Evolutionary conservation across 2,797 vertebrate species (phyloP).

Genomic region (Sebastiscus albofasciatus): DNA sequence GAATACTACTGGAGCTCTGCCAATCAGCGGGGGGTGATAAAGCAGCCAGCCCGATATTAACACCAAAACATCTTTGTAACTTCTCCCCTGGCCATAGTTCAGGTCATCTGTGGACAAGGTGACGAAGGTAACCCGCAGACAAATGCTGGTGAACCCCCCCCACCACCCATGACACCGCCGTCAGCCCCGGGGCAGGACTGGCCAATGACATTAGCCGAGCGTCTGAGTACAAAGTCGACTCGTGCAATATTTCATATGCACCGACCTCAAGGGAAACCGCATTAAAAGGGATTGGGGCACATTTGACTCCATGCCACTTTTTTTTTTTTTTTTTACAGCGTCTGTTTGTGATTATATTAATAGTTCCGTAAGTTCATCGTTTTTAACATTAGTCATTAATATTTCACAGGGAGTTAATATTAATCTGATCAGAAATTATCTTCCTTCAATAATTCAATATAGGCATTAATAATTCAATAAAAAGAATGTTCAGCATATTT

Average conservation of each 20-base stretch:
- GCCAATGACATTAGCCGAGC: slow-evolving; percentile 58
- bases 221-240: slow-evolving; percentile 48
- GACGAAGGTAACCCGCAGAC: slow-evolving; percentile 60
- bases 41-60: slow-evolving; percentile 40
- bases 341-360: slow-evolving; percentile 80
- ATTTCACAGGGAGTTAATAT: slow-evolving; percentile 84
- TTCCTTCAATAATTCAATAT: slow-evolving; percentile 81
- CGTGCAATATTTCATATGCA: slow-evolving; percentile 64
- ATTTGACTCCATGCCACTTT: slow-evolving; percentile 53
- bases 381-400: slow-evolving; percentile 77
- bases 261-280: slow-evolving; percentile 48
- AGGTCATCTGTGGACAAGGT: slow-evolving; percentile 64
- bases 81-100: slow-evolving; percentile 44
- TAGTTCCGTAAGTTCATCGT: slow-evolving; percentile 69
- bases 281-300: slow-evolving; percentile 37
- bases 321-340: slow-evolving; percentile 7
- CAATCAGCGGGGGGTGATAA: slow-evolving; percentile 53
- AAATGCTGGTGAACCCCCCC: slow-evolving; percentile 36
- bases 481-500: slow-evolving; percentile 74
- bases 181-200: slow-evolving; percentile 54
- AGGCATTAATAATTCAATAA: slow-evolving; percentile 82
- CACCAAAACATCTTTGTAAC: slow-evolving; percentile 51
- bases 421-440: slow-evolving; percentile 86
- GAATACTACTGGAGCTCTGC: slow-evolving; percentile 19
- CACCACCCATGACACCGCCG: background rate